These are phyloP conservation scores for Pristionchus mayeri DNA, from an alignment of 2,888 invertebrate species.

Conservation along the genomic window DNA sequence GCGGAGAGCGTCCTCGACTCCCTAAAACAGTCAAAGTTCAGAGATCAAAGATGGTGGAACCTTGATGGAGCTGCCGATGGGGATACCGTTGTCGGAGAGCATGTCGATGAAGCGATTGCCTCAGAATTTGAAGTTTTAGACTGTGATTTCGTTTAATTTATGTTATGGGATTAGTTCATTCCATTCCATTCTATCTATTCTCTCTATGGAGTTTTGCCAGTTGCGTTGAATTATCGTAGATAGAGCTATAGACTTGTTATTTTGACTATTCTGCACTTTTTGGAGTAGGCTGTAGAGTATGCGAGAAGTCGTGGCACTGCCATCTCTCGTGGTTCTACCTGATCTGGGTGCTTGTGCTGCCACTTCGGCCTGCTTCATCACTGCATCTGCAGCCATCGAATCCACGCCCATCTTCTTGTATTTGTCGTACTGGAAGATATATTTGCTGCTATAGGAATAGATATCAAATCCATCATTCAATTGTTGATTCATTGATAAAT, in stretches of 20 bases:
- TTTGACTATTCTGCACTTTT: no score
- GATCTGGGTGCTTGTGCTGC: constrained; percentile 51
- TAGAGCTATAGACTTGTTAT: no score
- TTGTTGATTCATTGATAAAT: no score
- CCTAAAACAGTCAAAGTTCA: constrained; percentile 30
- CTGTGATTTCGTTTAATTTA: no score
- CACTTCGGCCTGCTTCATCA: constrained; percentile 68
- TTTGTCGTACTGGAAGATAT: constrained; percentile 63
- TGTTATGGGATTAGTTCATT: no score
- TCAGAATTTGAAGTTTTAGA: background rate
- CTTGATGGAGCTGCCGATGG: constrained; percentile 63
- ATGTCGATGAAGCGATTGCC: constrained; percentile 70
- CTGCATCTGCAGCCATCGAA: constrained; percentile 70
- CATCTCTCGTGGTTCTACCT: background rate
- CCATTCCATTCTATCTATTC: no score
- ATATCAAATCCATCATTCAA: no score
- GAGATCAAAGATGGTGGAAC: background rate
- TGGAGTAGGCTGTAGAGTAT: no score
- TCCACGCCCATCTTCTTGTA: constrained; percentile 69
- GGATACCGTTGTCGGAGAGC: constrained; percentile 71
- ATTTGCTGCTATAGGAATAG: no score
- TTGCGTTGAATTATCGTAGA: no score
- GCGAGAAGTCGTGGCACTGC: background rate
- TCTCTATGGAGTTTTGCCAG: no score
- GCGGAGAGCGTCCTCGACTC: constrained; percentile 67